Evolutionary conservation across 2,797 vertebrate genomes (phyloP), one percentile per base, ranked within the genome.

Genomic region (Enteromius trimaculatus): DNA sequence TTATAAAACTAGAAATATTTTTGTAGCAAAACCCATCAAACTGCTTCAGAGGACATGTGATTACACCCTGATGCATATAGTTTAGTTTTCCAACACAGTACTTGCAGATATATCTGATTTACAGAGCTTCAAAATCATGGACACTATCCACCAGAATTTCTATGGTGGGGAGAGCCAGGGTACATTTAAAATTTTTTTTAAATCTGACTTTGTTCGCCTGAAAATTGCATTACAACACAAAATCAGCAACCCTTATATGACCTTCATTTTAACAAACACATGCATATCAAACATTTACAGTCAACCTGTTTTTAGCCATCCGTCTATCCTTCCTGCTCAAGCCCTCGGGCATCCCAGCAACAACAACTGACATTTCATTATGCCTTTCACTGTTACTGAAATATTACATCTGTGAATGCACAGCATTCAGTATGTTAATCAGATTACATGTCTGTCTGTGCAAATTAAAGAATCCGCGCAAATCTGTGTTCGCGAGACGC

Each of bases 331-430:
- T 58, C 37, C 23, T 5, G 0, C 68, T 81, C 79, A 16, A n/a
- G n/a, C 60, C 74, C 29, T 29, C 75, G 26, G 49, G 44, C 44
- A 13, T 82, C 47, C 72, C 42, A 16, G 37, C 74, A 66, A 82
- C 62, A 77, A 78, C 26, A 66, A 60, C 83, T 49, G 77, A n/a
- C 75, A 83, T 83, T 83, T 83, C 81, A 83, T 83, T 83, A 78
- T 37, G 75, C 21, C 29, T 26, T 72, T 74, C 71, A 31, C 47
- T 42, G 75, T 34, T 51, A 74, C 75, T 66, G 75, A 79, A 72
- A 82, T 72, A 66, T 78, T 66, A 85, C 49, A 79, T 79, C 60
- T 58, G 80, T 74, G 34, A 74, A 74, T 42, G 68, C 55, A 68
- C 65, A 47, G 16, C 80, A 79, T 74, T 79, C 74, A 72, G n/a